phyloP scores from a whole-genome alignment of 2,797 vertebrate species.

The Remorina albescens region DNA sequence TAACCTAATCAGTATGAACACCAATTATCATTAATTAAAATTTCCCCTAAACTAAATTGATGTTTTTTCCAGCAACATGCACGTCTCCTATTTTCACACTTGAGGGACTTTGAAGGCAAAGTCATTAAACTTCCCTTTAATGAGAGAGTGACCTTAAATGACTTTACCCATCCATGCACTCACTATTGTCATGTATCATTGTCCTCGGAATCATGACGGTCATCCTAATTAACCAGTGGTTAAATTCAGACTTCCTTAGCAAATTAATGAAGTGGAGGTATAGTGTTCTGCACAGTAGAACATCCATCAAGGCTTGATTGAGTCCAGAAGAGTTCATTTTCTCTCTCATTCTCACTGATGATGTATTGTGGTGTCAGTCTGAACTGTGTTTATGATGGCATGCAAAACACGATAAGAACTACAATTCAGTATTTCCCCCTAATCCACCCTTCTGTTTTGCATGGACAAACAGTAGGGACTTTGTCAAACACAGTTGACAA shows the following conservation, averaged over 20 bases:
- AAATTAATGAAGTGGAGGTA: conserved; percentile 76
- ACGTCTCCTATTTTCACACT: conserved; percentile 54
- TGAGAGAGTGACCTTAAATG: conserved; percentile 78
- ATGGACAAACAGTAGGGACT: not conserved
- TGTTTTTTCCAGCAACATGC: conserved; percentile 45
- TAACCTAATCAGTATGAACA: conserved; percentile 30
- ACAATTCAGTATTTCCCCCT: conserved; percentile 19
- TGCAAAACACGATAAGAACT: conserved; percentile 43
- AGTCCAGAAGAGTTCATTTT: conserved; percentile 61
- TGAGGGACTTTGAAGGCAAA: conserved; percentile 67
- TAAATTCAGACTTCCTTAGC: conserved; percentile 71
- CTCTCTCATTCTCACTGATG: conserved; percentile 52
- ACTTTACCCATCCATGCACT: conserved; percentile 70
- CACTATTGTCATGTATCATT: conserved; percentile 79
- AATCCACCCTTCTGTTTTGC: conserved; percentile 1
- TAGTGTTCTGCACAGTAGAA: conserved; percentile 63
- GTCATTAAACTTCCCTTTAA: conserved; percentile 78
- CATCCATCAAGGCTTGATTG: conserved; percentile 79
- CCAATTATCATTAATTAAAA: conserved; percentile 38
- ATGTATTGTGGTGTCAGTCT: conserved; percentile 41
- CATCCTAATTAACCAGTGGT: conserved; percentile 78
- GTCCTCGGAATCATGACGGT: conserved; percentile 67
- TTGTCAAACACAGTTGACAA: not conserved
- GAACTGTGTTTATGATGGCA: conserved; percentile 44
- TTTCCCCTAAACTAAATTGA: conserved; percentile 38